Evolutionary conservation across 2,113 vertebrate species (phyloP).

Genomic region (Apaloderma vittatum): DNA sequence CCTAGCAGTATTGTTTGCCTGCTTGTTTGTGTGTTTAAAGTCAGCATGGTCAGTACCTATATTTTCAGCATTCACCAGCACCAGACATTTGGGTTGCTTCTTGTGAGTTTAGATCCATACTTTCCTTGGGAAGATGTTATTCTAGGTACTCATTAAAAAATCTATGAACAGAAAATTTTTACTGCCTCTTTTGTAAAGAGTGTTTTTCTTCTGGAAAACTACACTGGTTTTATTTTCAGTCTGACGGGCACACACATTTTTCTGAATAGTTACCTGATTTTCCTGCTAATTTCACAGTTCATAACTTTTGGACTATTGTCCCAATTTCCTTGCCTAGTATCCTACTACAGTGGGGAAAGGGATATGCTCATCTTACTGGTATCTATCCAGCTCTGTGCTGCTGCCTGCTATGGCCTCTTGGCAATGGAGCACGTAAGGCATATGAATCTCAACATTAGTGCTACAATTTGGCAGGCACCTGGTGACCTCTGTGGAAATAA

Average conservation of each 20-base stretch:
- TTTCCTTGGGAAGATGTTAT: neutral
- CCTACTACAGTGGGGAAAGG: neutral
- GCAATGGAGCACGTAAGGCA: neutral
- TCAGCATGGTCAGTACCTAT: neutral
- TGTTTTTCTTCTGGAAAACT: neutral
- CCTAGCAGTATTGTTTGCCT: neutral
- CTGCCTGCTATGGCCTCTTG: neutral
- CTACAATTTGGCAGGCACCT: neutral
- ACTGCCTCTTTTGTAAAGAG: neutral
- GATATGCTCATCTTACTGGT: neutral
- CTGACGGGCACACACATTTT: neutral
- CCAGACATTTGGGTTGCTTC: neutral
- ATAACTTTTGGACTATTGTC: neutral
- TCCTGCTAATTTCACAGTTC: neutral
- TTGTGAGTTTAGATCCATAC: neutral
- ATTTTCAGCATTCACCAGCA: neutral
- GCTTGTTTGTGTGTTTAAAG: neutral
- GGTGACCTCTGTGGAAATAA: neutral
- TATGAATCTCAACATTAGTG: neutral
- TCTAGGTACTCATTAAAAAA: neutral
- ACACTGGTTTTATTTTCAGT: neutral
- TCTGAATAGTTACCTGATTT: neutral
- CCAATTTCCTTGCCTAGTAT: neutral
- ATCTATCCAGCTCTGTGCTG: neutral
- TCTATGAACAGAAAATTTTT: neutral